A percentile compares a stretch with the other conserved stretches of the same genome.
Conservation (phyloP, 2,888 invertebrate species). For the Linnaemya tessellans region DNA sequence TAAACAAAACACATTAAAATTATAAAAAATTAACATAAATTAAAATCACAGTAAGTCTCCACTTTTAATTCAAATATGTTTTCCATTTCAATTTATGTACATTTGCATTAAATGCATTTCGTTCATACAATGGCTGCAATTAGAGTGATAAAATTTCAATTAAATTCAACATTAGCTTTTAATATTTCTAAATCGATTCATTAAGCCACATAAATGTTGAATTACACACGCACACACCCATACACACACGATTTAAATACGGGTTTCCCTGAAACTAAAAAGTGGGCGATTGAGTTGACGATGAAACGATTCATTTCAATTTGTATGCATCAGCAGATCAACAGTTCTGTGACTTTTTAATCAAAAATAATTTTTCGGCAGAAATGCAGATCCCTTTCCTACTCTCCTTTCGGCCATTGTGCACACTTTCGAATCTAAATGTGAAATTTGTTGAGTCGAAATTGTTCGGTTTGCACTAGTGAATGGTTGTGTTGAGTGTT, state of each 20-base stretch:
- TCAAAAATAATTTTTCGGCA: too few relatives aligned
- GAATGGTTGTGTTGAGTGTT: too few relatives aligned
- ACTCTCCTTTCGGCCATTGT: too few relatives aligned
- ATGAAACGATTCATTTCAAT: background rate
- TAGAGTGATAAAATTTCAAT: slow-evolving; percentile 70
- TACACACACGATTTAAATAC: background rate
- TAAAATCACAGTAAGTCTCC: slow-evolving; percentile 55
- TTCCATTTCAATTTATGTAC: slow-evolving; percentile 19
- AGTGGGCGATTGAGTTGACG: background rate
- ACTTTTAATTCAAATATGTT: slow-evolving; percentile 44
- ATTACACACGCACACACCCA: background rate
- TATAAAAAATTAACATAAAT: slow-evolving; percentile 62
- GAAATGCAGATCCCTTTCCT: too few relatives aligned
- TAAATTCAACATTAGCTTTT: slow-evolving; percentile 57
- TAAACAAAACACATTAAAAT: slow-evolving; percentile 44
- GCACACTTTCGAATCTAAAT: too few relatives aligned
- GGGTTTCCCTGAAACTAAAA: too few relatives aligned
- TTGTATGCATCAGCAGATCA: too few relatives aligned
- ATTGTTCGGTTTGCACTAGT: too few relatives aligned
- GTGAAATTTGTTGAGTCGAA: too few relatives aligned
- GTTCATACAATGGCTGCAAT: slow-evolving; percentile 52
- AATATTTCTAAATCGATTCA: slow-evolving; percentile 61
- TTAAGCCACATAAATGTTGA: slow-evolving; percentile 30
- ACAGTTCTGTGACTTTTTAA: too few relatives aligned
- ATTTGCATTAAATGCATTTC: slow-evolving; percentile 28